phyloP scores from a whole-genome alignment of 1,140 invertebrate species.

The Kradibia gibbosae region DNA sequence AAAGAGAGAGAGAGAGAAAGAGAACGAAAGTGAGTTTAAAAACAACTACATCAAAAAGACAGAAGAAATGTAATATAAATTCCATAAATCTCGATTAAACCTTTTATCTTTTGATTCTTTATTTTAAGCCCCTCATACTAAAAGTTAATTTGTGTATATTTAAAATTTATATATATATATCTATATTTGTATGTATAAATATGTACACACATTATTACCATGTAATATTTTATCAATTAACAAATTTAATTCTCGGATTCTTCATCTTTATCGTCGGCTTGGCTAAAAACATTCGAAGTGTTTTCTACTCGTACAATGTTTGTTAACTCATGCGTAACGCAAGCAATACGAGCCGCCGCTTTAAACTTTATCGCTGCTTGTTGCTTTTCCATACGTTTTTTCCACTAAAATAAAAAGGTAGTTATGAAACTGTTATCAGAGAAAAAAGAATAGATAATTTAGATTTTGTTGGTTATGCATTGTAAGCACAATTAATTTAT shows the following conservation, averaged over 20 bases:
- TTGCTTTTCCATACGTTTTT: conserved; percentile 80
- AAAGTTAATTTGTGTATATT: not conserved
- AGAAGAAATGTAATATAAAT: conserved; percentile 72
- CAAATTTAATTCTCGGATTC: conserved; percentile 41
- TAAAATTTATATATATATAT: conserved; percentile 21
- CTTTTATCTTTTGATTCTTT: conserved; percentile 50
- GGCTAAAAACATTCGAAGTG: conserved; percentile 50
- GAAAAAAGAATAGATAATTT: conserved; percentile 19
- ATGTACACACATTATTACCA: conserved; percentile 5
- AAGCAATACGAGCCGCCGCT: conserved; percentile 76
- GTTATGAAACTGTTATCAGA: conserved; percentile 20
- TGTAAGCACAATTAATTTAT: not conserved
- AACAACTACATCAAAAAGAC: conserved; percentile 61
- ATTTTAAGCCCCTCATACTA: conserved; percentile 41
- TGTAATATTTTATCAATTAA: not conserved
- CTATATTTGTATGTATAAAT: too few relatives aligned
- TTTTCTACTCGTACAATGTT: conserved; percentile 56
- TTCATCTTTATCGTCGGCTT: conserved; percentile 47
- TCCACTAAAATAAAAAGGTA: conserved; percentile 74
- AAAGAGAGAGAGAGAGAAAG: conserved; percentile 45
- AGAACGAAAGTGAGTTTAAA: conserved; percentile 50
- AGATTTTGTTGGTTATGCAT: conserved; percentile 1
- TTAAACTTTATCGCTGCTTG: conserved; percentile 79
- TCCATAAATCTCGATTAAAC: conserved; percentile 61
- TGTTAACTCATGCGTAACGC: conserved; percentile 66